Conservation (phyloP, 2,113 vertebrate genomes). For the Pleuronectes platessa region DNA sequence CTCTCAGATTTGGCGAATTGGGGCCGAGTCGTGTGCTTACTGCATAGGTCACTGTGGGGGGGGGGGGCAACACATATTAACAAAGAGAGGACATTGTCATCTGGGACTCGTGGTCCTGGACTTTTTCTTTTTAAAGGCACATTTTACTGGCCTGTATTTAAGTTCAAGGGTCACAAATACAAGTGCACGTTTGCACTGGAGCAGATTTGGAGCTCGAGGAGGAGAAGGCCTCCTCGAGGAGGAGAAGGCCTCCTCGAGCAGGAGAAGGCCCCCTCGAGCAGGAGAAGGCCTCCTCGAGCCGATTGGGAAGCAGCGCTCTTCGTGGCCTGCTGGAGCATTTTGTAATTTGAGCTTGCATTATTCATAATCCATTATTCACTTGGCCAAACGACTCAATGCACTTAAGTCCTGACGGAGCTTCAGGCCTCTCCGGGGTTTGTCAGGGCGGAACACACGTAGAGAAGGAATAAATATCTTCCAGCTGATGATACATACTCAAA, state of each 20-base stretch:
- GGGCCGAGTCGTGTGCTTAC: conserved; percentile 25
- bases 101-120: conserved; percentile 11
- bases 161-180: neutral
- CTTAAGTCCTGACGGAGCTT: conserved; percentile 5
- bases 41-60: conserved; percentile 40
- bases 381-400: conserved; percentile 7
- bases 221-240: neutral
- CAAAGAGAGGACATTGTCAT: conserved; percentile 50
- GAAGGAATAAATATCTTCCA: conserved; percentile 47
- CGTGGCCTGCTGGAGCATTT: neutral
- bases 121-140: conserved; percentile 46
- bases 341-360: conserved; percentile 4
- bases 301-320: neutral
- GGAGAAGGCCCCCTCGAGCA: neutral
- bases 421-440: conserved; percentile 53
- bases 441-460: conserved; percentile 13
- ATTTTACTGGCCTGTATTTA: conserved; percentile 28
- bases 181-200: conserved; percentile 17
- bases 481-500: conserved; percentile 45
- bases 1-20: conserved; percentile 23
- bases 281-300: neutral
- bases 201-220: conserved; percentile 1
- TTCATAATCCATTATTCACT: neutral
- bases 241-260: neutral
- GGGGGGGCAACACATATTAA: conserved; percentile 28